Evolutionary conservation across 2,797 vertebrate genomes (phyloP), one percentile per base, ranked within the genome.

Genomic region (Falco columbarius): DNA sequence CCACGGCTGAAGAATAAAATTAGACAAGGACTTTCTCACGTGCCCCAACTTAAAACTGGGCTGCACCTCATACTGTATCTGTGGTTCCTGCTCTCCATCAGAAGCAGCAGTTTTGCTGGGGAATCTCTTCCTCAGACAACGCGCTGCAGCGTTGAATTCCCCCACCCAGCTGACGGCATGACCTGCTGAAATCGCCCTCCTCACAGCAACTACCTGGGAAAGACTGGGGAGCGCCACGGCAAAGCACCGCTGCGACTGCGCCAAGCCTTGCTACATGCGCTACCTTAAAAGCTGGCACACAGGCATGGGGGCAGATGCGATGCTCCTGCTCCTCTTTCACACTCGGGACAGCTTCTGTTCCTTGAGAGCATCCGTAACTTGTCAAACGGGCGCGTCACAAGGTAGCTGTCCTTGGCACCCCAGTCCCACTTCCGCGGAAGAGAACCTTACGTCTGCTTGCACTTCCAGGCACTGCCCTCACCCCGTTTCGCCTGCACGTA

Each of bases 401-500:
- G 29, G 38, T 2, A 55, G 63, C 30, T 4, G 2, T 24, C 63
- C 61, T 61, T 51, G 47, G 76, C 7, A 9, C 67, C 59, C 86
- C 32, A 44, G 46, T 59, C 65, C 36, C 22, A 10, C 34, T 62
- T 59, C 52, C 32, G 22, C 4, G 38, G 67, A 76, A 90, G 40
- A 82, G 73, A 34, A 90, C n/a, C 5, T 58, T 29, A 1, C 1
- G 0, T 29, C 76, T 70, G 5, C 12, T 19, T 76, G 62, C 83
- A 58, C 56, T 89, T 82, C 52, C 20, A 32, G 66, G 47, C 2
- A 0, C 23, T 73, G 59, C 29, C 51, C 47, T 89, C 3, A 2
- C 12, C 36, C 27, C 1, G 0, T 46, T 65, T 65, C 74, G 46
- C 21, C 34, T 74, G 46, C 15, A 27, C 0, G 7, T 19, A n/a